Percentiles rank a stretch among this genome's conserved stretches.
Conservation (phyloP, 2,113 vertebrate genomes). For the Poeciliopsis prolifica region DNA sequence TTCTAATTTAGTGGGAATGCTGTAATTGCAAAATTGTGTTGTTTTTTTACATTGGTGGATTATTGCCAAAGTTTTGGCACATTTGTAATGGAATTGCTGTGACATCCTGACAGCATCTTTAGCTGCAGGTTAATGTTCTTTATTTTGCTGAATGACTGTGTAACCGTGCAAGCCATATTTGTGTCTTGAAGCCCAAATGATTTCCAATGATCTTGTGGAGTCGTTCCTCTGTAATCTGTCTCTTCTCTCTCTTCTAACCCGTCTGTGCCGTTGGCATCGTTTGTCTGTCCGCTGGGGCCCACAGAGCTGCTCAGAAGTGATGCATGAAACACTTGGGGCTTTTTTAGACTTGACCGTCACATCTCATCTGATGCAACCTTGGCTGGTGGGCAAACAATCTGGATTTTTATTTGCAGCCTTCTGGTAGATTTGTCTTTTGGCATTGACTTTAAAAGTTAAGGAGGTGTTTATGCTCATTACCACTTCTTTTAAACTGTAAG, state of each 20-base stretch:
- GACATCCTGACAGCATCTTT: background rate
- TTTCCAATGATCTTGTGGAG: conserved; percentile 4
- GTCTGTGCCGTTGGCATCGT: conserved; percentile 13
- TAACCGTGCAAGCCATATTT: background rate
- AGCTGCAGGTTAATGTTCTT: background rate
- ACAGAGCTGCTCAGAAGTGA: conserved; percentile 6
- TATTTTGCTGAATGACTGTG: background rate
- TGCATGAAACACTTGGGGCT: conserved; percentile 1
- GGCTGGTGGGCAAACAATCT: conserved; percentile 5
- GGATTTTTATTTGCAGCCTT: conserved; percentile 10
- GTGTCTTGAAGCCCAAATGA: conserved; percentile 8
- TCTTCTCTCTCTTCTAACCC: background rate
- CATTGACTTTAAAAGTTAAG: background rate
- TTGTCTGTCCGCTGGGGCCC: background rate
- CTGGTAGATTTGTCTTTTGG: conserved; percentile 5
- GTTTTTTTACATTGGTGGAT: no score
- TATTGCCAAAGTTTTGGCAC: background rate
- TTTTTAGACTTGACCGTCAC: conserved; percentile 5
- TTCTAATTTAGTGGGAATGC: no score
- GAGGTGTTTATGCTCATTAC: background rate
- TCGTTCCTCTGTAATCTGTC: background rate
- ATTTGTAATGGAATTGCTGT: no score
- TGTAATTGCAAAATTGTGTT: no score
- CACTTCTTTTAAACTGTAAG: no score
- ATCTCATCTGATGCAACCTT: conserved; percentile 7